A percentile compares a stretch with the other conserved stretches of the same genome.
Conservation (phyloP, 2,113 vertebrate species). For the Rattus rattus region DNA sequence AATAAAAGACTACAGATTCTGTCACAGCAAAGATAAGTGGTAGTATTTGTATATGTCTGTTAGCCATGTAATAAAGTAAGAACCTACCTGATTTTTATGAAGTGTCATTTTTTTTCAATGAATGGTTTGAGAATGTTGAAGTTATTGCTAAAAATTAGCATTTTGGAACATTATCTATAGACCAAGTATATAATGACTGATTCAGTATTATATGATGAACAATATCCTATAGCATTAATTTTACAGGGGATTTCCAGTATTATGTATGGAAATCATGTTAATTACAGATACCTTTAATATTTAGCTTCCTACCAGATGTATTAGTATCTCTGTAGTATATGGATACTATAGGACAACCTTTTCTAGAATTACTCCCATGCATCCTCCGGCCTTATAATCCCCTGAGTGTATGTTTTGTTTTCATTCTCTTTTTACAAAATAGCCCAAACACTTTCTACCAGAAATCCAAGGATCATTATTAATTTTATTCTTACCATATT, state of each 20-base stretch:
- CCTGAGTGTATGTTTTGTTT: background rate
- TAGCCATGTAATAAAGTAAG: background rate
- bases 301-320: background rate
- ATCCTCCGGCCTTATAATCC: background rate
- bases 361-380: background rate
- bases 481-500: background rate
- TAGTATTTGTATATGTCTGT: background rate
- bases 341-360: background rate
- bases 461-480: background rate
- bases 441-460: background rate
- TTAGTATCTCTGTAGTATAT: background rate
- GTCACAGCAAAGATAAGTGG: background rate
- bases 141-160: background rate
- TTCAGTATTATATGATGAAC: background rate
- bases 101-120: conserved; percentile 30
- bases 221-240: background rate
- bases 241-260: background rate
- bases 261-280: conserved; percentile 22
- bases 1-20: background rate
- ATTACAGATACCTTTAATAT: background rate
- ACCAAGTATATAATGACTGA: background rate
- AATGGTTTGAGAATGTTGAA: background rate
- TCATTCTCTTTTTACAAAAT: background rate
- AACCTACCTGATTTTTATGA: background rate
- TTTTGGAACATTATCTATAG: background rate